Conservation (phyloP, 2,113 vertebrate genomes). For the Esox niger region DNA sequence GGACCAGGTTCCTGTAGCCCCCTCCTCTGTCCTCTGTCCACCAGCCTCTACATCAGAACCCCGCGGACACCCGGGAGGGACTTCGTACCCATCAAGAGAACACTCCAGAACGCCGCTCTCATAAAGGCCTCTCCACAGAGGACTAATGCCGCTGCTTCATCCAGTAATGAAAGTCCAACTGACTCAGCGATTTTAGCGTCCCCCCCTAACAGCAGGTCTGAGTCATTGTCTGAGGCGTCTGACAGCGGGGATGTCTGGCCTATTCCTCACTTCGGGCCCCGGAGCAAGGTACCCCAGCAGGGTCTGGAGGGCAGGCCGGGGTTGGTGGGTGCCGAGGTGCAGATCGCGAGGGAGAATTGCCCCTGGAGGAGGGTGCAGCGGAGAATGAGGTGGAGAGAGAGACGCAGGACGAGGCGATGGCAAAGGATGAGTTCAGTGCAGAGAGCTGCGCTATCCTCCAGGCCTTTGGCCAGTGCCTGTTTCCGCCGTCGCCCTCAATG, state of each 20-base stretch:
- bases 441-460: slow-evolving; percentile 48
- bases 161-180: slow-evolving; percentile 5
- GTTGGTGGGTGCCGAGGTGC: slow-evolving; percentile 48
- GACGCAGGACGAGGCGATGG: slow-evolving; percentile 66
- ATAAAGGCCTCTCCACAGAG: neutral
- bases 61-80: slow-evolving; percentile 96
- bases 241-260: neutral
- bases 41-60: slow-evolving; percentile 74
- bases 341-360: slow-evolving; percentile 24
- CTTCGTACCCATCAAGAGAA: slow-evolving; percentile 72
- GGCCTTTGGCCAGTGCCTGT: slow-evolving; percentile 32
- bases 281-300: slow-evolving; percentile 58
- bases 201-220: slow-evolving; percentile 37
- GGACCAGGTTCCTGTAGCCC: slow-evolving; percentile 76
- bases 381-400: slow-evolving; percentile 66
- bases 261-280: slow-evolving; percentile 19
- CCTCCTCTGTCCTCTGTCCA: slow-evolving; percentile 78
- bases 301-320: slow-evolving; percentile 86
- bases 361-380: slow-evolving; percentile 69
- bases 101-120: slow-evolving; percentile 34
- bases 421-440: slow-evolving; percentile 66
- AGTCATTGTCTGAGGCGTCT: slow-evolving; percentile 31
- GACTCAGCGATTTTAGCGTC: slow-evolving; percentile 29
- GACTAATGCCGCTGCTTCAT: neutral
- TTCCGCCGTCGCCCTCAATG: slow-evolving; percentile 76